Evolutionary conservation across 2,888 invertebrate species (phyloP), one percentile per base, ranked within the genome.

Genomic region (Meghimatium bilineatum): DNA sequence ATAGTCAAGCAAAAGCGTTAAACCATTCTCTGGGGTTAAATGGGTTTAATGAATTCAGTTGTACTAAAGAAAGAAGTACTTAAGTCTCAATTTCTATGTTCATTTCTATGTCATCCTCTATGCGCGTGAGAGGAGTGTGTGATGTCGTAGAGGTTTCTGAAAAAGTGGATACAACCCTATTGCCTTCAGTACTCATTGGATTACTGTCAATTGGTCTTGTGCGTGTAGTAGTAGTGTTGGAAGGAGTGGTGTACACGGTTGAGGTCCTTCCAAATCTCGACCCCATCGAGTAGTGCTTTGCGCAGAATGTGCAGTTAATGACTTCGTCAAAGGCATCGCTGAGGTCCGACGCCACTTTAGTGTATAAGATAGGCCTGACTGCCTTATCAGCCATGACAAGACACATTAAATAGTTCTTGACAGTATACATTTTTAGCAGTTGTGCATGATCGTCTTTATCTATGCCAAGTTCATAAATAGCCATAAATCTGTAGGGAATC

Each of bases 251-350:
- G 49, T 49, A 78, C 14, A n/a, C 49, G 23, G 63, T 38, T n/a
- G 63, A 23, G 20, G 69, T 63, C 38, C 36, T 23, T 17, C n/a
- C 2, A 56, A 69, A 80, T 32, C 56, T 44, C 8, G 83, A 78
- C 17, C 26, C 78, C 71, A 72, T 74, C 2, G 38, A 52, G 75
- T 72, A 80, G 32, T 74, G 72, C 32, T 74, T 72, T 17, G 71
- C 14, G 49, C 83, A 83, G 67, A 56, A 80, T 0, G 89, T 90
- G 85, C 91, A 91, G 86, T 91, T 91, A 23, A 91, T 89, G 26
- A 91, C 87, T 63, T 90, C 90, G 84, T 91, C 91, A 81, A 90
- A 91, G 52, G 89, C 89, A 38, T 88, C 85, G 69, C 90, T 89
- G 75, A 91, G 90, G 83, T 91, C 90, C 17, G 89, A 88, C 23